phyloP scores from a whole-genome alignment of 2,888 invertebrate species.

The Thelaira solivaga region DNA sequence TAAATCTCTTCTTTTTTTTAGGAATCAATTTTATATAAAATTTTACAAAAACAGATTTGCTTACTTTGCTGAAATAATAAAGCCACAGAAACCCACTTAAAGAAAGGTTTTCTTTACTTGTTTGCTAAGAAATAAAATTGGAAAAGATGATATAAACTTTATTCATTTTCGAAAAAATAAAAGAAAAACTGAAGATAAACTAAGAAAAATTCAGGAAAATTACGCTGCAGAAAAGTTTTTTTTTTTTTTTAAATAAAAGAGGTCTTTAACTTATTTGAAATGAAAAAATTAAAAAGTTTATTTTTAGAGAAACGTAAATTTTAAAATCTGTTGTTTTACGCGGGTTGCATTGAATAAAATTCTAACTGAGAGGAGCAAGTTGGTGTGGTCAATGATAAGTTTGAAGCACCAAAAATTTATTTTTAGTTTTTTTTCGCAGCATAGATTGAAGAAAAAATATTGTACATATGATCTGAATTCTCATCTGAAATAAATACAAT shows the following conservation, averaged over 20 bases:
- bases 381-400: too few species aligned
- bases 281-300: neutral
- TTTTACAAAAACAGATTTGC: constrained; percentile 55
- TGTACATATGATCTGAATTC: too few species aligned
- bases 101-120: constrained; percentile 58
- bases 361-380: too few species aligned
- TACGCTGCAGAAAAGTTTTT: constrained; percentile 52
- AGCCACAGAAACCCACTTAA: constrained; percentile 67
- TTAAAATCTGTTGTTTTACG: too few species aligned
- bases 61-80: constrained; percentile 60
- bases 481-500: too few species aligned
- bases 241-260: constrained; percentile 46
- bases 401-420: too few species aligned
- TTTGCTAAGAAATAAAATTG: constrained; percentile 9
- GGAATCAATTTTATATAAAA: constrained; percentile 26
- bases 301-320: neutral
- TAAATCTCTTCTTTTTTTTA: constrained; percentile 42
- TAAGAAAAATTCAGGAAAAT: constrained; percentile 17
- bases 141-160: constrained; percentile 55
- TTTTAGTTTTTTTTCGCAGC: too few species aligned
- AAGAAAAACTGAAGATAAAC: constrained; percentile 37
- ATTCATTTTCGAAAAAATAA: constrained; percentile 59
- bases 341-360: too few species aligned
- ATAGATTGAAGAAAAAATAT: too few species aligned
- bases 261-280: constrained; percentile 10